Percentiles rank a stretch among this genome's conserved stretches.
phyloP scores from a whole-genome alignment of 1,140 invertebrate species.

The Mizuhopecten yessoensis region DNA sequence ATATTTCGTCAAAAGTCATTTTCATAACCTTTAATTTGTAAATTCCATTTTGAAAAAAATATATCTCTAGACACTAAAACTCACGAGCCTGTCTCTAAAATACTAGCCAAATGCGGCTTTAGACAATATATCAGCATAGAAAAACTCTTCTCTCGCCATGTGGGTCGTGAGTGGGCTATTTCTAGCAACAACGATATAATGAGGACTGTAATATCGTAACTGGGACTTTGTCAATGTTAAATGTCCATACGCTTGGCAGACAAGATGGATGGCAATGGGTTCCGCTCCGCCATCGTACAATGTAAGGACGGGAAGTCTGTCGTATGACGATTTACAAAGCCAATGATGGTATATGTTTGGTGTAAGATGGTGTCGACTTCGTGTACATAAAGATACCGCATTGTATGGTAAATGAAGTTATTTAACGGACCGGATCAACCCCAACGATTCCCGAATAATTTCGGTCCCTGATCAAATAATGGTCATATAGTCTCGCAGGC shows the following conservation, averaged over 20 bases:
- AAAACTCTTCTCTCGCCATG: too few species aligned
- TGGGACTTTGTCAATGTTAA: neutral
- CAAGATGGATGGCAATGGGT: neutral
- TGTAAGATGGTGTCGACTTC: neutral
- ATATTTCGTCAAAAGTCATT: too few species aligned
- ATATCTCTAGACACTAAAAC: too few species aligned
- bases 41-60: too few species aligned
- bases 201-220: neutral
- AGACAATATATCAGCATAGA: too few species aligned
- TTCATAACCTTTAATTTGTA: too few species aligned
- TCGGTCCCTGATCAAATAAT: neutral
- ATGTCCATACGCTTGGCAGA: neutral
- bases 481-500: neutral
- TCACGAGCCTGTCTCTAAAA: too few species aligned
- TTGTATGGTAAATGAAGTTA: conserved; percentile 35
- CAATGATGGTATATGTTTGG: neutral
- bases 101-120: too few species aligned
- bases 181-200: neutral
- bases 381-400: neutral
- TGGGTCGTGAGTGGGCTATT: neutral
- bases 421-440: conserved; percentile 31
- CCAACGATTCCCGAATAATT: neutral
- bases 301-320: neutral
- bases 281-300: neutral
- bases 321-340: neutral